These are phyloP conservation scores for Drosophila bocki DNA, from an alignment of 1,140 invertebrate genomes.

Conservation along the genomic window DNA sequence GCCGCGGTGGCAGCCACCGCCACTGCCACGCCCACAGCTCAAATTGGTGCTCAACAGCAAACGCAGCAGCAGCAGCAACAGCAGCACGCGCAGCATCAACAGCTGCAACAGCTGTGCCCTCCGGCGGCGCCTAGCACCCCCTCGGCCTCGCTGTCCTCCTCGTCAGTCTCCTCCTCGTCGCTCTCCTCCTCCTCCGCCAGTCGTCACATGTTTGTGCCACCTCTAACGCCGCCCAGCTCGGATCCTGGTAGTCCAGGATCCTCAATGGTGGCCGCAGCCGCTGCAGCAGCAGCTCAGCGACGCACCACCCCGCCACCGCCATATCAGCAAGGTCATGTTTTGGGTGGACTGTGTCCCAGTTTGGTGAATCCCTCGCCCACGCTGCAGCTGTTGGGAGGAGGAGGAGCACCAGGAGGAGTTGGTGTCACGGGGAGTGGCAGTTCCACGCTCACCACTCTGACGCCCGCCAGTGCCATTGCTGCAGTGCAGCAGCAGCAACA, in stretches of 20 bases:
- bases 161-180: constrained; percentile 66
- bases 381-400: constrained; percentile 52
- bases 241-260: constrained; percentile 92
- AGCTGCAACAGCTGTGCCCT: constrained; percentile 75
- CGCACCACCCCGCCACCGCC: constrained; percentile 85
- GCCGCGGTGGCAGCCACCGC: constrained; percentile 46
- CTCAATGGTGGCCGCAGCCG: constrained; percentile 83
- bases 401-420: constrained; percentile 19
- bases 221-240: constrained; percentile 92
- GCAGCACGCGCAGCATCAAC: constrained; percentile 62
- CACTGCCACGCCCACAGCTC: constrained; percentile 80
- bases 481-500: constrained; percentile 33
- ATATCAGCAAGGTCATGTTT: constrained; percentile 80
- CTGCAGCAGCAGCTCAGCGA: constrained; percentile 84
- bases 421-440: constrained; percentile 13
- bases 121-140: constrained; percentile 76
- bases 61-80: constrained; percentile 67
- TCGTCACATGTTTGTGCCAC: constrained; percentile 90
- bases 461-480: constrained; percentile 52
- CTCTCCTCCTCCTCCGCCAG: constrained; percentile 51
- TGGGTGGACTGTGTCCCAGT: constrained; percentile 64
- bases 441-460: constrained; percentile 72
- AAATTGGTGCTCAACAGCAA: constrained; percentile 71
- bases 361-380: constrained; percentile 57
- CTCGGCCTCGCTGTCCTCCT: constrained; percentile 59